These are phyloP conservation scores for Zelleria hepariella DNA, from an alignment of 2,888 invertebrate genomes.

Conservation along the genomic window DNA sequence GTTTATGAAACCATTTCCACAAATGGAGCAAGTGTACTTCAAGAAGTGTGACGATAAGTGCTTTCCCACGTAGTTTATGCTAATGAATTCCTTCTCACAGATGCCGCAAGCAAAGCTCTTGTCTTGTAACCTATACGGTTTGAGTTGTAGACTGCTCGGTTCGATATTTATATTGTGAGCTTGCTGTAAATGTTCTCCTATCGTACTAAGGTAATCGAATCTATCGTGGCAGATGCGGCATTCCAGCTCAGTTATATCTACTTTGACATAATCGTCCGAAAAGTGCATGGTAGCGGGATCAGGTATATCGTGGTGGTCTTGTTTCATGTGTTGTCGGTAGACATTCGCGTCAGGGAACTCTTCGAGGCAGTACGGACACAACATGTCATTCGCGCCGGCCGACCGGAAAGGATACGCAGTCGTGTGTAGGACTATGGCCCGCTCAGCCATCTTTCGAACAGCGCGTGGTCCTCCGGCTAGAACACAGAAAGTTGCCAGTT, in stretches of 20 bases:
- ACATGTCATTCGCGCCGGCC: slow-evolving; percentile 19
- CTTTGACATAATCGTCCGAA: background rate
- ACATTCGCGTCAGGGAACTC: background rate
- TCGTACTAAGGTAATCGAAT: background rate
- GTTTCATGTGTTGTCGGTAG: slow-evolving; percentile 15
- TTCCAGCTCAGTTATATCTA: slow-evolving; percentile 8
- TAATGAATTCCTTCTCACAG: background rate
- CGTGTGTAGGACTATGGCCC: slow-evolving; percentile 6
- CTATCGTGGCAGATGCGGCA: slow-evolving; percentile 6
- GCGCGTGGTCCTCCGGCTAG: slow-evolving; percentile 53
- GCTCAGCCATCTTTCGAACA: slow-evolving; percentile 34
- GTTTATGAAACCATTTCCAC: background rate
- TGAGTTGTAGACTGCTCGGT: background rate
- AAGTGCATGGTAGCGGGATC: background rate
- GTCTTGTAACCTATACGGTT: slow-evolving; percentile 1
- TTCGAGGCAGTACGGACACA: slow-evolving; percentile 14
- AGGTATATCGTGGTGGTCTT: background rate
- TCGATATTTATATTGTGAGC: background rate
- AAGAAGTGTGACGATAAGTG: slow-evolving; percentile 4
- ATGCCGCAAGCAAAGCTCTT: background rate
- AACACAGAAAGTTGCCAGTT: slow-evolving; percentile 43
- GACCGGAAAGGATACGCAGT: slow-evolving; percentile 7
- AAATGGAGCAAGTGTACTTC: background rate
- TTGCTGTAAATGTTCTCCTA: background rate
- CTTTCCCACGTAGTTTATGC: background rate